Evolutionary conservation across 2,113 vertebrate species (phyloP).

Genomic region (Rana temporaria): DNA sequence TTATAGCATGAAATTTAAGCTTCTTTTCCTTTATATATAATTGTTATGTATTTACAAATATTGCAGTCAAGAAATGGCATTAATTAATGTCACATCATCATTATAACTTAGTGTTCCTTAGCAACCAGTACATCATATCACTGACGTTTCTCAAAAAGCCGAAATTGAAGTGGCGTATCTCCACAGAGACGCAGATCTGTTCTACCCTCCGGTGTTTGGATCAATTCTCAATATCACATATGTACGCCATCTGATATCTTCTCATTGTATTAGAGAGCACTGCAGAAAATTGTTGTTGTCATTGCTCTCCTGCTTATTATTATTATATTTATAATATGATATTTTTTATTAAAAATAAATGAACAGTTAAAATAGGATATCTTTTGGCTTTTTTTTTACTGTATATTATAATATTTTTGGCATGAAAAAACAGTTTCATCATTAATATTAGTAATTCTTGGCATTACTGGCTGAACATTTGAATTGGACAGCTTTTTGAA

Average conservation of each 20-base stretch:
- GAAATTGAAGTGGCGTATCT: constrained; percentile 3
- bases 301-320: too few relatives aligned
- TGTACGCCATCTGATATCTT: constrained; percentile 17
- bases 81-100: constrained; percentile 78
- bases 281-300: too few relatives aligned
- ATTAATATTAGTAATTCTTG: too few relatives aligned
- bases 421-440: too few relatives aligned
- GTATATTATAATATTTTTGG: too few relatives aligned
- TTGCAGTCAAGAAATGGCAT: constrained; percentile 62
- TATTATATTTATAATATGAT: too few relatives aligned
- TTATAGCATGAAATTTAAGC: constrained; percentile 45
- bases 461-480: too few relatives aligned
- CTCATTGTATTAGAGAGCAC: not conserved
- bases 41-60: constrained; percentile 61
- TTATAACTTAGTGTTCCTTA: constrained; percentile 69
- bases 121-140: constrained; percentile 69
- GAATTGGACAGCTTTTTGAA: too few relatives aligned
- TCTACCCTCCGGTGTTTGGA: constrained; percentile 20
- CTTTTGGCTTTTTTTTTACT: too few relatives aligned
- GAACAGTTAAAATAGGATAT: too few relatives aligned
- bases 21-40: too few relatives aligned
- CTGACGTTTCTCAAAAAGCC: constrained; percentile 26
- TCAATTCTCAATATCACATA: constrained; percentile 8
- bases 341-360: too few relatives aligned
- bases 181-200: constrained; percentile 7